These are phyloP conservation scores for Alfaro cultratus DNA, from an alignment of 2,797 vertebrate genomes.

Conservation along the genomic window DNA sequence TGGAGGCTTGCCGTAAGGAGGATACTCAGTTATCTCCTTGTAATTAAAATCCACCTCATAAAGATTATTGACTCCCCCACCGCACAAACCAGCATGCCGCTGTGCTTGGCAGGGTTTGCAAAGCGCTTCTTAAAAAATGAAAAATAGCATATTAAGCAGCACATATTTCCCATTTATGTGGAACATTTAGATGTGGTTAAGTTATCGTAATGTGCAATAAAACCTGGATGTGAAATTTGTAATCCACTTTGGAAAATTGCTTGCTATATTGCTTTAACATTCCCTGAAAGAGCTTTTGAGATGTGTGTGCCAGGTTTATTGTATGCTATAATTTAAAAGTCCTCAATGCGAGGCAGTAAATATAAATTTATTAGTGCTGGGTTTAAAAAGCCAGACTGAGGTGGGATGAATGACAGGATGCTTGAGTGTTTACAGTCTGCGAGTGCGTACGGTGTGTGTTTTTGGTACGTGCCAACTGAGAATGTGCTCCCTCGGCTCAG, in stretches of 20 bases:
- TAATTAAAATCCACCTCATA: constrained; percentile 88
- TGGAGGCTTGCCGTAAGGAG: constrained; percentile 78
- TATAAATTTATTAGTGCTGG: constrained; percentile 83
- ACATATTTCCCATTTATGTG: constrained; percentile 85
- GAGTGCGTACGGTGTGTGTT: constrained; percentile 40
- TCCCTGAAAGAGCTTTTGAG: constrained; percentile 83
- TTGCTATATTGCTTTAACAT: constrained; percentile 85
- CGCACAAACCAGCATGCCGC: constrained; percentile 74
- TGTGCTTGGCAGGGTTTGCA: constrained; percentile 79
- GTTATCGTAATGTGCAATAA: constrained; percentile 88
- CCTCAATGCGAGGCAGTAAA: constrained; percentile 89
- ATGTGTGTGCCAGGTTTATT: constrained; percentile 84
- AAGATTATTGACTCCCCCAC: constrained; percentile 84
- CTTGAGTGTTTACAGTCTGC: constrained; percentile 64
- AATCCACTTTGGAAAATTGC: constrained; percentile 89
- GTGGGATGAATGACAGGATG: constrained; percentile 83
- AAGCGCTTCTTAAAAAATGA: constrained; percentile 82
- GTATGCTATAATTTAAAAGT: constrained; percentile 92
- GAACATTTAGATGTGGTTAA: constrained; percentile 87
- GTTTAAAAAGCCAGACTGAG: constrained; percentile 80
- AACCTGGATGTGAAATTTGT: constrained; percentile 86
- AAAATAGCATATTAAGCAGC: constrained; percentile 85
- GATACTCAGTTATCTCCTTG: constrained; percentile 83
- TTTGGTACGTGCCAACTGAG: constrained; percentile 83
- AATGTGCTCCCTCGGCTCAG: constrained; percentile 79